Percentiles rank a stretch among this genome's conserved stretches.
phyloP scores from a whole-genome alignment of 2,113 vertebrate genomes.

The Azemiops feae region DNA sequence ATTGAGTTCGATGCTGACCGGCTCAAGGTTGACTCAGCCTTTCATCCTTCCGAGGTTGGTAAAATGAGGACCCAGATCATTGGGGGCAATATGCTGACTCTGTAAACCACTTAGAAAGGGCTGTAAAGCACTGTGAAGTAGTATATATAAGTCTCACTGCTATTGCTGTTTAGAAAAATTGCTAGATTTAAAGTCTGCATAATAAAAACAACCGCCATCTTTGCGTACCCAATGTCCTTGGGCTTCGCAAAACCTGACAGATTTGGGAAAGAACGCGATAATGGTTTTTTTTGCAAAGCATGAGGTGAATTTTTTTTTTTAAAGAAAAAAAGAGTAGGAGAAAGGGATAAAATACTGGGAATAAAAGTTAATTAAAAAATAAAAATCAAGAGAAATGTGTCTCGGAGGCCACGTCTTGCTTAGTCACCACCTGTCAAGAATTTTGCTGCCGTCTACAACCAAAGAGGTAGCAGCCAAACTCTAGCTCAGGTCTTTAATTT shows the following conservation, averaged over 20 bases:
- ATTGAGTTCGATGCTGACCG: too few species aligned
- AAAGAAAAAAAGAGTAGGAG: constrained; percentile 14
- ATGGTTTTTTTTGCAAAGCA: background rate
- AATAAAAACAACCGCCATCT: background rate
- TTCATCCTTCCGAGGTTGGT: too few species aligned
- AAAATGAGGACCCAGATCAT: too few species aligned
- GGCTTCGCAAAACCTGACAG: background rate
- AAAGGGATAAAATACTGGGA: constrained; percentile 61
- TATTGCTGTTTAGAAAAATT: background rate
- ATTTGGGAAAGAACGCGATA: background rate
- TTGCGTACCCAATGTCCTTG: background rate
- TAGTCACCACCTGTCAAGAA: constrained; percentile 76
- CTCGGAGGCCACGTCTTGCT: constrained; percentile 72
- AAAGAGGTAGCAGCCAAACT: constrained; percentile 60
- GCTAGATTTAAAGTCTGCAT: background rate
- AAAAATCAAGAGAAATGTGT: constrained; percentile 78
- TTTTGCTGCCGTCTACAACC: constrained; percentile 72
- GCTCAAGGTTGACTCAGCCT: too few species aligned
- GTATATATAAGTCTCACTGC: too few species aligned
- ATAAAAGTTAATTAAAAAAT: constrained; percentile 85
- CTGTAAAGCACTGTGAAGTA: too few species aligned
- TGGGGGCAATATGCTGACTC: too few species aligned
- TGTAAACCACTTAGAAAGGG: too few species aligned
- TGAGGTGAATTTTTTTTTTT: constrained; percentile 19
- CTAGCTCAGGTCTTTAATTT: constrained; percentile 71